A percentile compares a stretch with the other conserved stretches of the same genome.
These are phyloP conservation scores for Macrosteles quadrilineatus DNA, from an alignment of 1,140 invertebrate genomes.

Conservation along the genomic window DNA sequence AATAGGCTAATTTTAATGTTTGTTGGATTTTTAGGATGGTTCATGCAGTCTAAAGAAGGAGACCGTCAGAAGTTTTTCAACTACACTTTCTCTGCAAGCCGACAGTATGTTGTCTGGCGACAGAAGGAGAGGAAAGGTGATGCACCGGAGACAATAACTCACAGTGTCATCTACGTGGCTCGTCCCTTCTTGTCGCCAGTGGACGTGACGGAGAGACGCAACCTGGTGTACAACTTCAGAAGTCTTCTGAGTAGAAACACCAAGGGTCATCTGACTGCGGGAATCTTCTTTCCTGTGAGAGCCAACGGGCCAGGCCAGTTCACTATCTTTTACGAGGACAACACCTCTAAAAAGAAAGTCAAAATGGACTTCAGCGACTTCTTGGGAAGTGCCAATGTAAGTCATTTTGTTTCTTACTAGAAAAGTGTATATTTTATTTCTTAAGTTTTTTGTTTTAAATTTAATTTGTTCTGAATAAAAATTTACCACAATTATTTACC, in stretches of 20 bases:
- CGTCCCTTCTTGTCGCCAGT: constrained; percentile 78
- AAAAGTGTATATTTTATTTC: no score
- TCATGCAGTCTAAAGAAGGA: constrained; percentile 73
- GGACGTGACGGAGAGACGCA: constrained; percentile 83
- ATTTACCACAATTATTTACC: no score
- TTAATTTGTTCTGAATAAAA: no score
- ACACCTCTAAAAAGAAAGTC: constrained; percentile 61
- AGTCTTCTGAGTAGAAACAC: constrained; percentile 77
- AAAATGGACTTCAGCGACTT: constrained; percentile 72
- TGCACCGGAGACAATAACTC: constrained; percentile 50
- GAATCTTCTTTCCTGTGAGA: constrained; percentile 76
- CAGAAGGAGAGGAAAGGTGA: constrained; percentile 60
- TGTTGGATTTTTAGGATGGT: constrained; percentile 71
- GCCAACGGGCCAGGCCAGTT: constrained; percentile 59
- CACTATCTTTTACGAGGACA: constrained; percentile 76
- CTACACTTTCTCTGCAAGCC: constrained; percentile 64
- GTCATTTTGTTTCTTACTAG: no score
- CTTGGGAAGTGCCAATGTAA: constrained; percentile 62
- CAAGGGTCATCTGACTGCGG: constrained; percentile 77
- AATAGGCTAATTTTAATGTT: no score
- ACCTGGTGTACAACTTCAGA: constrained; percentile 84
- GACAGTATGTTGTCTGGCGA: constrained; percentile 77
- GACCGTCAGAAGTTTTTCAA: constrained; percentile 78
- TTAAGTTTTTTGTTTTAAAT: no score
- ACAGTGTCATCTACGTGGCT: constrained; percentile 73